Percentiles rank a stretch among this genome's conserved stretches.
These are phyloP conservation scores for Dryomyza anilis DNA, from an alignment of 2,888 invertebrate genomes.

Conservation along the genomic window DNA sequence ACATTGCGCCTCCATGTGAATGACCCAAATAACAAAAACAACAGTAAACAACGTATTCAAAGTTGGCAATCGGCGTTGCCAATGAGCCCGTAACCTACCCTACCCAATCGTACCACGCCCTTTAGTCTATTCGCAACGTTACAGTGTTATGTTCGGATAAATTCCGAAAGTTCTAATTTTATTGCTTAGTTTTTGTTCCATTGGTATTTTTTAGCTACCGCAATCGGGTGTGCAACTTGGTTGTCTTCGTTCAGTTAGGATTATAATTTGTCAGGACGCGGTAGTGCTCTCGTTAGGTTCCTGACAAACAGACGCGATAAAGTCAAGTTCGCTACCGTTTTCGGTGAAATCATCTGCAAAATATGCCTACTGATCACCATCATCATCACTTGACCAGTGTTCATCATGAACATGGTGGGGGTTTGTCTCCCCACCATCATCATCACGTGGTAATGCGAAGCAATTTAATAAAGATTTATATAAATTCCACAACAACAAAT, in stretches of 20 bases:
- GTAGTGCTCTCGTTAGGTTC: background rate
- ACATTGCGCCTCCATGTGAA: slow-evolving; percentile 51
- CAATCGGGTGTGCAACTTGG: background rate
- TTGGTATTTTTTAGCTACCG: background rate
- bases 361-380: slow-evolving; percentile 53
- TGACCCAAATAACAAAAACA: slow-evolving; percentile 56
- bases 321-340: background rate
- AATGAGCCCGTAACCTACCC: slow-evolving; percentile 43
- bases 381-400: slow-evolving; percentile 49
- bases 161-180: slow-evolving; percentile 46
- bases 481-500: too few relatives aligned
- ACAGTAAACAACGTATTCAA: slow-evolving; percentile 24
- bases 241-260: slow-evolving; percentile 37
- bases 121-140: slow-evolving; percentile 14
- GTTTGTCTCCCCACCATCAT: slow-evolving; percentile 56
- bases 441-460: slow-evolving; percentile 51
- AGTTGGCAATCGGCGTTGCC: slow-evolving; percentile 41
- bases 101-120: background rate
- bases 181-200: slow-evolving; percentile 23
- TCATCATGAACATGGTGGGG: slow-evolving; percentile 43
- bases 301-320: slow-evolving; percentile 43
- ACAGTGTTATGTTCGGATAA: slow-evolving; percentile 53
- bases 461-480: too few relatives aligned
- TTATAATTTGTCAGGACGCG: slow-evolving; percentile 9
- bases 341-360: slow-evolving; percentile 13